Conservation (phyloP, 2,888 invertebrate genomes). For the Lasius fuliginosus region DNA sequence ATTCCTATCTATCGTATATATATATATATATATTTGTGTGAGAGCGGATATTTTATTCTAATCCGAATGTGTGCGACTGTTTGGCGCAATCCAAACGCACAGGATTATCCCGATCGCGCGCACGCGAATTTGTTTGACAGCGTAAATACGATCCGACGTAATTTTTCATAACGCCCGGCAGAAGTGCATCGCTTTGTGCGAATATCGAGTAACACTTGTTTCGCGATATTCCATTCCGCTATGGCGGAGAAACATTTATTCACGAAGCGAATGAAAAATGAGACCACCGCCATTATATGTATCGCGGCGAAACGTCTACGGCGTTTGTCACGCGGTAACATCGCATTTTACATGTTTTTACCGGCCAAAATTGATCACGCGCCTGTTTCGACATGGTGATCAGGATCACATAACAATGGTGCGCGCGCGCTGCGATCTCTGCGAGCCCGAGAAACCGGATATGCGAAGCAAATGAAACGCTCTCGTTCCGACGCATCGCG, state of each 20-base stretch:
- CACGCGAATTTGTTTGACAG: conserved; percentile 56
- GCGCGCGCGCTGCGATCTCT: conserved; percentile 32
- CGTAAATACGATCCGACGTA: conserved; percentile 55
- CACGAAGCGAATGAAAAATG: conserved; percentile 54
- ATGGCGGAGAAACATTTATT: conserved; percentile 53
- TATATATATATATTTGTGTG: background rate
- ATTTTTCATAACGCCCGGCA: conserved; percentile 56
- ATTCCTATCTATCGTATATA: background rate
- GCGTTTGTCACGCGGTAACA: conserved; percentile 48
- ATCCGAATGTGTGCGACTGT: conserved; percentile 3
- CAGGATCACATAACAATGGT: conserved; percentile 44
- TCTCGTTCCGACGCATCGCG: background rate
- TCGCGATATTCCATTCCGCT: conserved; percentile 53
- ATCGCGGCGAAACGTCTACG: conserved; percentile 39
- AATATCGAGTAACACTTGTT: conserved; percentile 58
- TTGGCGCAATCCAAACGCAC: background rate
- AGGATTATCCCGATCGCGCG: conserved; percentile 42
- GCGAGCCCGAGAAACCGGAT: conserved; percentile 42
- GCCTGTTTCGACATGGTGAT: conserved; percentile 40
- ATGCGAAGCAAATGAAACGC: conserved; percentile 49
- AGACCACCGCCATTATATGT: conserved; percentile 47
- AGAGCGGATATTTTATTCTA: background rate
- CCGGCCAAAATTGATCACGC: conserved; percentile 40
- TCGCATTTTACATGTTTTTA: conserved; percentile 55
- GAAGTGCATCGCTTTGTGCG: conserved; percentile 57